Percentiles rank a stretch among this genome's conserved stretches.
These are phyloP conservation scores for Trachelus tabidus DNA, from an alignment of 2,888 invertebrate species.

Conservation along the genomic window DNA sequence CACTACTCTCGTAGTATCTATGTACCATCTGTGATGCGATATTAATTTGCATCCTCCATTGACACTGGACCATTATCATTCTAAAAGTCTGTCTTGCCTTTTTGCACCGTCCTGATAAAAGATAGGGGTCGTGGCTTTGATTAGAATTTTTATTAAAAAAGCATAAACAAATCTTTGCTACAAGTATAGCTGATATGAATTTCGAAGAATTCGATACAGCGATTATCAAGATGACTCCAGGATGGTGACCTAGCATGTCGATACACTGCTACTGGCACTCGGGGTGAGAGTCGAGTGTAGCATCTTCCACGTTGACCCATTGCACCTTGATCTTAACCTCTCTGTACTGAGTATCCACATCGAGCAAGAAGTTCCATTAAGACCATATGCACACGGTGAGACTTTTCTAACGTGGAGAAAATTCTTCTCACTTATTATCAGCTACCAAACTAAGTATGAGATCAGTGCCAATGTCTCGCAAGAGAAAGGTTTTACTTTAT, in stretches of 20 bases:
- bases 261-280: conserved; percentile 7
- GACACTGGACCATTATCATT: too few species aligned
- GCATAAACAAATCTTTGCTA: not conserved
- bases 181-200: not conserved
- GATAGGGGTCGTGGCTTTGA: not conserved
- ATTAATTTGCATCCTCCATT: too few species aligned
- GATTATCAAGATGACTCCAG: not conserved
- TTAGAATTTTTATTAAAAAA: not conserved
- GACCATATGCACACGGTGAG: not conserved
- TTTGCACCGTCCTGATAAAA: too few species aligned
- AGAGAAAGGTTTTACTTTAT: not conserved
- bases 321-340: conserved; percentile 18
- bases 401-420: not conserved
- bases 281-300: conserved; percentile 17
- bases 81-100: too few species aligned
- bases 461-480: not conserved
- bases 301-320: conserved; percentile 19
- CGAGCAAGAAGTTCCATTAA: not conserved
- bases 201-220: not conserved
- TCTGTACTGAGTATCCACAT: not conserved
- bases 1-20: too few species aligned
- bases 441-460: not conserved
- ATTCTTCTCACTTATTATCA: not conserved
- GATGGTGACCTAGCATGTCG: conserved; percentile 20
- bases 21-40: too few species aligned